Base-by-base conservation (phyloP, 2,797 vertebrate genomes). In the Sphenodon punctatus region DNA sequence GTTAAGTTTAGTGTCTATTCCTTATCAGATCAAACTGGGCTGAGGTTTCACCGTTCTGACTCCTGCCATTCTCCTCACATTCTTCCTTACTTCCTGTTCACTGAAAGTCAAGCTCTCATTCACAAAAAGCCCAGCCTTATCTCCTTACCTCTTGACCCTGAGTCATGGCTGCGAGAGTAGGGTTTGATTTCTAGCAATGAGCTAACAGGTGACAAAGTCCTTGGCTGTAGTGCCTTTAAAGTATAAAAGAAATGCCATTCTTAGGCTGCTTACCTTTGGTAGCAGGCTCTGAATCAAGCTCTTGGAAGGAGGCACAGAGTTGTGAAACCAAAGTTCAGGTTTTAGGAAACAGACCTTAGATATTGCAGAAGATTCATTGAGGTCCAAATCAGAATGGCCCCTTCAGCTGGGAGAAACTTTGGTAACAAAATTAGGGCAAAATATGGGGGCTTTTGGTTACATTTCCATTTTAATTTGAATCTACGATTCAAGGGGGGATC, bases 21-120 rank as follows among this genome's bases (percentile, higher is more conserved):
- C 96, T 97, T 98, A 98, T 99, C 97, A 97, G 97, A 97, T 97
- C 90, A 94, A 85, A 90, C 89, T 78, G 48, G 94, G 90, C 95
- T 97, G 96, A 95, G 91, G 96, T 97, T 97, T 97, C 97, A 96
- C 91, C 92, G 67, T 51, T 92, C 94, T 84, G 96, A 95, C 95
- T 96, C 94, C 94, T 94, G 87, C 94, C 90, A 71, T 96, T 94
- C 96, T 95, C 93, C 92, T 65, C 60, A 91, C 95, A 95, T 97
- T 97, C 96, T 97, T 95, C 76, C 94, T 89, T 87, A 84, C 96
- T 98, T 98, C 97, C 97, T 97, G 97, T 93, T 89, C 90, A 90
- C 96, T 96, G 97, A 97, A 97, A 97, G 97, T 96, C 97, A 96
- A 97, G 97, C 97, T 96, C 94, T 91, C 88, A 81, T 93, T 95